Evolutionary conservation across 1,140 invertebrate genomes (phyloP).

Genomic region (Meloidogyne exigua): DNA sequence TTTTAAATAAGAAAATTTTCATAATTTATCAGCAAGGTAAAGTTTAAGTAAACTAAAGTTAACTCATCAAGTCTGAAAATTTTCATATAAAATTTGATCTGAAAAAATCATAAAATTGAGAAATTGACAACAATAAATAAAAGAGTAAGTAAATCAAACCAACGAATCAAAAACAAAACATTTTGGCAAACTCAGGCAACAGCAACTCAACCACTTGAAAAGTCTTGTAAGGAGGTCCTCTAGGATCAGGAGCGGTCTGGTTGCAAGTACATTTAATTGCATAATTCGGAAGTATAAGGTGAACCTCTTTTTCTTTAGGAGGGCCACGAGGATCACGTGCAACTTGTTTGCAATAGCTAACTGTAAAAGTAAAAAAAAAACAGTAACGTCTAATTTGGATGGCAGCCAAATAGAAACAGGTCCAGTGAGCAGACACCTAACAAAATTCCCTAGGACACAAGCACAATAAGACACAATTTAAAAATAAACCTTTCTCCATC

Average conservation of each 20-base stretch:
- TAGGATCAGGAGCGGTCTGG: not conserved
- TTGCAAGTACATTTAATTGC: not conserved
- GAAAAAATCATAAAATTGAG: not conserved
- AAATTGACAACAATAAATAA: not conserved
- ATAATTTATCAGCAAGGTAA: too few relatives aligned
- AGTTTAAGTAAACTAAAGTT: too few relatives aligned
- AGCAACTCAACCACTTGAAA: not conserved
- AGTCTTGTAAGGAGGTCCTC: not conserved
- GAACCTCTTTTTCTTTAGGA: not conserved
- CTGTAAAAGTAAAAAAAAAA: not conserved
- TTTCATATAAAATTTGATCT: not conserved
- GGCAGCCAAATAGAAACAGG: too few relatives aligned
- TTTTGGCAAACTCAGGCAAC: not conserved
- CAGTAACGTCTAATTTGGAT: too few relatives aligned
- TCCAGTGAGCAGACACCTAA: too few relatives aligned
- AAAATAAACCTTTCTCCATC: not conserved
- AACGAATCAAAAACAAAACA: not conserved
- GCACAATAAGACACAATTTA: too few relatives aligned
- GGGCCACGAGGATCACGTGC: not conserved
- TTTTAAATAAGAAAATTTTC: too few relatives aligned
- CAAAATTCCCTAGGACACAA: too few relatives aligned
- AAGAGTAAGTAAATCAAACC: not conserved
- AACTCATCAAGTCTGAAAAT: too few relatives aligned
- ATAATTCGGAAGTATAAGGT: not conserved
- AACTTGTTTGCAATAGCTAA: not conserved